Evolutionary conservation across 2,797 vertebrate species (phyloP), one percentile per base, ranked within the genome.

Genomic region (Sebastes miniatus): DNA sequence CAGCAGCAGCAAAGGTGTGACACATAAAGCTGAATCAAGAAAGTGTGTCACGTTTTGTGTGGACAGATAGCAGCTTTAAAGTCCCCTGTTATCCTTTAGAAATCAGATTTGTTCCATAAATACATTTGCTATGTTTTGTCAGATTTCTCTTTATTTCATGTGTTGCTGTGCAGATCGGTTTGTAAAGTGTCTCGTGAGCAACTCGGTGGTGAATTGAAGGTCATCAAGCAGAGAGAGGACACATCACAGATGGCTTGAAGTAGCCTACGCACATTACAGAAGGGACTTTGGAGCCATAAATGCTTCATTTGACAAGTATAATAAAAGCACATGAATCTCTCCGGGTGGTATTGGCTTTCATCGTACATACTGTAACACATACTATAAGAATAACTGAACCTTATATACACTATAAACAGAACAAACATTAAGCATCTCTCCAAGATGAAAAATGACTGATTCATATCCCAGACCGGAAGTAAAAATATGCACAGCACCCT

Each of bases 221-320:
- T 82, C 86, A 75, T 32, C 36, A 11, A 27, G 63, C 63, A 36
- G 62, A 34, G 43, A 8, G 24, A 77, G 77, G 84, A 86, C 77
- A 5, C 69, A 62, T 43, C 84, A 69, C 82, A 88, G 89, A 87
- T 73, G 81, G 84, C 79, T 82, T 34, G n/a, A 77, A 83, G 77
- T 25, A 2, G 61, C 27, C 20, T 47, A 47, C 43, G 43, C 43
- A 1, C 14, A 73, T 68, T 72, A 57, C 63, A 75, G 84, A 70
- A 18, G 69, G 61, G 67, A 84, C 74, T 62, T 25, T 29, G 0
- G 57, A 77, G 67, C 13, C 57, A 25, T 50, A 76, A 76, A 85
- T 29, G 13, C 18, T 66, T 81, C 13, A 59, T 90, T 65, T 79
- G 77, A 79, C 79, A 69, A 75, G 73, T 39, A 27, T 63, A 76